A percentile compares a stretch with the other conserved stretches of the same genome.
Evolutionary conservation across 2,797 vertebrate species (phyloP).

Genomic region (Rhinichthys osculus): DNA sequence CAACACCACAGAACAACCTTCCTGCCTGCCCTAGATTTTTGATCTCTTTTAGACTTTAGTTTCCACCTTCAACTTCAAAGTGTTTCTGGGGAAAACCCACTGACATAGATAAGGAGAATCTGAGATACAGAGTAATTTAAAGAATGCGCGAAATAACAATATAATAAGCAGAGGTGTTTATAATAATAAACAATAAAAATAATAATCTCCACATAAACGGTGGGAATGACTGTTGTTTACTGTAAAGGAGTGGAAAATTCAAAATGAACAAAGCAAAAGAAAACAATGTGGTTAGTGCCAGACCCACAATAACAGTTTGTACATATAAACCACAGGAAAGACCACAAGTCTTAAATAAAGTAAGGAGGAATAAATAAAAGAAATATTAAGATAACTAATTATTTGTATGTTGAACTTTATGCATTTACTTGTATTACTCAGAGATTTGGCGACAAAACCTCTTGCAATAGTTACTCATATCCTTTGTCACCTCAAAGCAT

Average conservation of each 20-base stretch:
- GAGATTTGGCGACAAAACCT: background rate
- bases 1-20: conserved; percentile 24
- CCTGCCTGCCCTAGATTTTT: conserved; percentile 41
- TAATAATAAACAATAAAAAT: background rate
- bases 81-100: conserved; percentile 64
- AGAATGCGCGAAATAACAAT: background rate
- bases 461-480: background rate
- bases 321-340: conserved; percentile 38
- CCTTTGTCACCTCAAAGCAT: conserved; percentile 4
- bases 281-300: background rate
- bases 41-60: conserved; percentile 55
- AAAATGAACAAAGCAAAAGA: background rate
- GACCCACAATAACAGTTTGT: conserved; percentile 7
- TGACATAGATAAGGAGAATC: background rate
- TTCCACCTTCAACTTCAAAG: conserved; percentile 66
- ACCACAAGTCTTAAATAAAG: conserved; percentile 25
- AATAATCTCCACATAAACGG: background rate
- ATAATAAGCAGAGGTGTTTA: background rate
- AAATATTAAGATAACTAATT: background rate
- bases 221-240: background rate
- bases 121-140: conserved; percentile 3
- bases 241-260: background rate
- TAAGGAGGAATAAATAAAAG: background rate
- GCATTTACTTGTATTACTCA: background rate
- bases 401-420: background rate